Conservation (phyloP, 2,888 invertebrate genomes). For the Danaus chrysippus region DNA sequence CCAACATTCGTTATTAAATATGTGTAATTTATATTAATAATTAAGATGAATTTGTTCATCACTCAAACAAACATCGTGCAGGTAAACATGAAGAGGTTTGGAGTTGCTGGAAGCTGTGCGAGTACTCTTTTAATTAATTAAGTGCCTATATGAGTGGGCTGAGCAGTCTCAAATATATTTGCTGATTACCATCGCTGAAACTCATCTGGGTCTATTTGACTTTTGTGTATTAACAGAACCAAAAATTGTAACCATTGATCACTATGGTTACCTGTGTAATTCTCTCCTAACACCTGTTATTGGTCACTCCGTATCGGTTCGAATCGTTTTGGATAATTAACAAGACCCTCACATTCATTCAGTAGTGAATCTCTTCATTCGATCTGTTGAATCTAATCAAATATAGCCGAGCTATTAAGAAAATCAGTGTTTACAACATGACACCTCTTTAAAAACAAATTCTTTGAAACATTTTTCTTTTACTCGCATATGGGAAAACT, state of each 20-base stretch:
- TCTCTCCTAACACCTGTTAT: slow-evolving; percentile 63
- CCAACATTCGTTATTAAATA: slow-evolving; percentile 22
- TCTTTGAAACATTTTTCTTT: too few relatives aligned
- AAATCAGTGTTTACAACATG: not conserved
- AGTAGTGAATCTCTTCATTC: slow-evolving; percentile 51
- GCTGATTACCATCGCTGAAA: slow-evolving; percentile 46
- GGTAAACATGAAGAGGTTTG: slow-evolving; percentile 55
- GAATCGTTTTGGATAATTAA: slow-evolving; percentile 49
- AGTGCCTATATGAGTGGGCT: slow-evolving; percentile 54
- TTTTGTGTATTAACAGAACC: slow-evolving; percentile 56
- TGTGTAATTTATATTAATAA: slow-evolving; percentile 46
- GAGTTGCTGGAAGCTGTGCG: slow-evolving; percentile 44
- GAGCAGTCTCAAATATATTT: slow-evolving; percentile 49
- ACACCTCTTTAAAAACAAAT: not conserved
- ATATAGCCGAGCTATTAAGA: not conserved
- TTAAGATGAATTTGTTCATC: slow-evolving; percentile 63
- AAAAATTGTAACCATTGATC: slow-evolving; percentile 39
- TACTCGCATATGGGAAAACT: not conserved
- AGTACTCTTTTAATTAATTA: slow-evolving; percentile 75
- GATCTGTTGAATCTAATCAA: slow-evolving; percentile 55
- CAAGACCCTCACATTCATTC: slow-evolving; percentile 52
- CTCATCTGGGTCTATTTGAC: slow-evolving; percentile 31
- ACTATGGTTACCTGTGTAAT: slow-evolving; percentile 55
- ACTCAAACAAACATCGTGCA: slow-evolving; percentile 61
- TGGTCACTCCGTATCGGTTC: slow-evolving; percentile 44